Evolutionary conservation across 2,113 vertebrate genomes (phyloP).

Genomic region (Chaenocephalus aceratus): DNA sequence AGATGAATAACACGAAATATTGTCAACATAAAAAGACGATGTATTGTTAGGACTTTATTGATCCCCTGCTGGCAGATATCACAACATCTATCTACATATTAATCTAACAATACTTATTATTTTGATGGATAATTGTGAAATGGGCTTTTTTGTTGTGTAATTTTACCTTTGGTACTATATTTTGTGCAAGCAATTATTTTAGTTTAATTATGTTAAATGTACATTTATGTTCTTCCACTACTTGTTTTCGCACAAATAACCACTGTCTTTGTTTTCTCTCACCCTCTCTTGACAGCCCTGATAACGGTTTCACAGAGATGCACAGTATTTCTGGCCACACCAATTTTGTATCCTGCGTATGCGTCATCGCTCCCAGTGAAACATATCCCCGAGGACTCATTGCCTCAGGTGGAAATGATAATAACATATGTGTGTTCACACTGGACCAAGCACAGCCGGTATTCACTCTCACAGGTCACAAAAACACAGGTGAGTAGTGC

Average conservation of each 20-base stretch:
- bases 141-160: no score
- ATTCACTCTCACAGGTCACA: constrained; percentile 92
- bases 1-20: no score
- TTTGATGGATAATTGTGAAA: no score
- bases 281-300: constrained; percentile 84
- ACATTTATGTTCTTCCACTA: background rate
- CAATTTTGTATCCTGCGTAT: constrained; percentile 97
- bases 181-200: no score
- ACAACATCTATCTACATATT: no score
- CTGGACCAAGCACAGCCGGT: constrained; percentile 89
- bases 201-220: no score
- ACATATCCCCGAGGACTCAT: constrained; percentile 92
- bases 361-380: constrained; percentile 93
- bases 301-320: constrained; percentile 91
- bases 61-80: no score
- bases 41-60: no score
- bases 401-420: constrained; percentile 96
- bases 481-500: constrained; percentile 89
- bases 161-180: no score
- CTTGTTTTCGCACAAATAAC: background rate
- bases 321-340: constrained; percentile 95
- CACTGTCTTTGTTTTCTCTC: background rate
- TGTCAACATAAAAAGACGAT: no score
- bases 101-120: no score
- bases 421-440: constrained; percentile 95